Conservation (phyloP, 2,113 vertebrate species). For the Spilogale gracilis region DNA sequence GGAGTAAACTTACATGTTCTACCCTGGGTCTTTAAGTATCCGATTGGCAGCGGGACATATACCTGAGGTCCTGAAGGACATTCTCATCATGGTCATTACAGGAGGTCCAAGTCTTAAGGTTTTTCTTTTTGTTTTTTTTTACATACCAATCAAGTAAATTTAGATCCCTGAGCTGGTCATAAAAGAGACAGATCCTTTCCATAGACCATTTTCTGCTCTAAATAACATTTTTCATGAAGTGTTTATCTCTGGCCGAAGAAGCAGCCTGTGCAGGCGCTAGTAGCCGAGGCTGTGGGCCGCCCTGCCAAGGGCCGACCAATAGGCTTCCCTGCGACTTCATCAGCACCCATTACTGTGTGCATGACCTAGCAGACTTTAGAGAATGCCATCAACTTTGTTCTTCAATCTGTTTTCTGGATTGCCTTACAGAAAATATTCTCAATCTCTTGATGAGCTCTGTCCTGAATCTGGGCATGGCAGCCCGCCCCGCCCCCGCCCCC, state of each 20-base stretch:
- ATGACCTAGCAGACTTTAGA: slow-evolving; percentile 96
- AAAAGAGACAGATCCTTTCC: slow-evolving; percentile 91
- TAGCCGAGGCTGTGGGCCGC: slow-evolving; percentile 98
- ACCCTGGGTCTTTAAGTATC: slow-evolving; percentile 92
- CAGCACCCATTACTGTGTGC: slow-evolving; percentile 95
- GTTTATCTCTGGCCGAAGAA: slow-evolving; percentile 92
- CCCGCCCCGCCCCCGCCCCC: slow-evolving; percentile 87
- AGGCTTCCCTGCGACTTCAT: slow-evolving; percentile 95
- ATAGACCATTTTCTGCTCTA: slow-evolving; percentile 93
- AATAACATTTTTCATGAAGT: slow-evolving; percentile 93
- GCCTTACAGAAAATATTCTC: slow-evolving; percentile 96
- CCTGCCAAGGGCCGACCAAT: slow-evolving; percentile 96
- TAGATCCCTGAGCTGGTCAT: slow-evolving; percentile 96
- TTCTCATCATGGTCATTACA: slow-evolving; percentile 99
- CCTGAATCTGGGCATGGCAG: slow-evolving; percentile 98
- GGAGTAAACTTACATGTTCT: slow-evolving; percentile 92
- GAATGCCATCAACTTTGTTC: slow-evolving; percentile 93
- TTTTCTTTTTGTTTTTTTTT: slow-evolving; percentile 87
- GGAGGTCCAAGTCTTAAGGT: slow-evolving; percentile 96
- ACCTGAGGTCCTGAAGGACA: slow-evolving; percentile 97
- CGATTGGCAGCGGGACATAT: slow-evolving; percentile 97
- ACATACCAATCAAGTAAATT: slow-evolving; percentile 94
- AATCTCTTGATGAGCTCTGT: slow-evolving; percentile 94
- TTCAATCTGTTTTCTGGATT: slow-evolving; percentile 92
- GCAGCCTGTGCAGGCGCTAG: slow-evolving; percentile 96